phyloP scores from a whole-genome alignment of 1,140 invertebrate genomes.

The Seison nebaliae region DNA sequence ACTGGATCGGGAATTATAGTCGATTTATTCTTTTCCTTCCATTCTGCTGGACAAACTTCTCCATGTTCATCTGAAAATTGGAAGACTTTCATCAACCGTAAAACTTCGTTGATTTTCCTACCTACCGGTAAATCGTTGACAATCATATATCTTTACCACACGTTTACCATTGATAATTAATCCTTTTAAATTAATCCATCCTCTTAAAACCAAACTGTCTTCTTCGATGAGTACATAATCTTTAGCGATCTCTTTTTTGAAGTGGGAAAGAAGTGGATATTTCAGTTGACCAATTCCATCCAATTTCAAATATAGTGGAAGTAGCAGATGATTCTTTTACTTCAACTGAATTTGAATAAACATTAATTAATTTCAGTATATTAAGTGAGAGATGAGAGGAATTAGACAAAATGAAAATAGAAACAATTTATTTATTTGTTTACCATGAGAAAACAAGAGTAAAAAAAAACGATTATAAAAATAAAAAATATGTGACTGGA shows the following conservation, averaged over 20 bases:
- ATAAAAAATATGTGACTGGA: too few species aligned
- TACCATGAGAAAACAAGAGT: too few species aligned
- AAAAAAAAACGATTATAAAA: too few species aligned
- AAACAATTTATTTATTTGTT: too few species aligned
- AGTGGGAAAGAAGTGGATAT: conserved; percentile 69
- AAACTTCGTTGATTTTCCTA: conserved; percentile 12
- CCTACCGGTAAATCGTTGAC: conserved; percentile 13
- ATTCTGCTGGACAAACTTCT: conserved; percentile 52
- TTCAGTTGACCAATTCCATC: conserved; percentile 60
- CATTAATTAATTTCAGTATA: too few species aligned
- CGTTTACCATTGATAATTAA: conserved; percentile 42
- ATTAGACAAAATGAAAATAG: too few species aligned
- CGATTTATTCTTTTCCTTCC: conserved; percentile 38
- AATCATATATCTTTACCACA: conserved; percentile 20
- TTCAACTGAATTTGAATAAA: too few species aligned
- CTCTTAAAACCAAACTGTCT: too few species aligned
- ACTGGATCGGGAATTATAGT: conserved; percentile 55
- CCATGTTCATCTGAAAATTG: conserved; percentile 14
- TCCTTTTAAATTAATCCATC: too few species aligned
- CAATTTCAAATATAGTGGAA: too few species aligned
- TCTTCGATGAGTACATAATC: conserved; percentile 64
- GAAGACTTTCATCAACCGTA: conserved; percentile 12
- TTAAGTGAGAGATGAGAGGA: too few species aligned
- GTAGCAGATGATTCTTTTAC: too few species aligned
- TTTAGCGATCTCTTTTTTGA: conserved; percentile 53